Percentiles rank a stretch among this genome's conserved stretches.
These are phyloP conservation scores for Phoxinus phoxinus DNA, from an alignment of 2,113 vertebrate genomes.

Conservation along the genomic window DNA sequence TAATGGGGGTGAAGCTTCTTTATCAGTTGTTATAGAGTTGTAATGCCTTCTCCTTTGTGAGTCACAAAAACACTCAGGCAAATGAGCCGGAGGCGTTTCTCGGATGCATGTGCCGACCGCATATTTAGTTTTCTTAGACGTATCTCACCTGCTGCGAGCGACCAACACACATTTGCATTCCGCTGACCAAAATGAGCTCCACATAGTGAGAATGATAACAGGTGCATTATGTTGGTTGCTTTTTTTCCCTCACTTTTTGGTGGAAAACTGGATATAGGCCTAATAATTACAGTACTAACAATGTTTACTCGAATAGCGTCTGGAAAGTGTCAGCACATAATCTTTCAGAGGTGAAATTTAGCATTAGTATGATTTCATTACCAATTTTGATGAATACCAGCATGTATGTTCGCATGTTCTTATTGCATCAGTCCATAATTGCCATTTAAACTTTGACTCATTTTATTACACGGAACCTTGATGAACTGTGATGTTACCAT, in stretches of 20 bases:
- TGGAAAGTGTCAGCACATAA: too few relatives aligned
- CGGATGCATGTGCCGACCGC: not conserved
- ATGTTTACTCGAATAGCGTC: not conserved
- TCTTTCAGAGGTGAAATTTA: not conserved
- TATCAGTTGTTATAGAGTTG: constrained; percentile 10
- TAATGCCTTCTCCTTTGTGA: not conserved
- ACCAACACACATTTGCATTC: not conserved
- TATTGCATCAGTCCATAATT: constrained; percentile 22
- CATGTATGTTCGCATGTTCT: constrained; percentile 21
- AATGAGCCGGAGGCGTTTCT: constrained; percentile 21
- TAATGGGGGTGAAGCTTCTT: constrained; percentile 21
- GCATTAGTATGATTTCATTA: not conserved
- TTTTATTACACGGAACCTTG: constrained; percentile 67
- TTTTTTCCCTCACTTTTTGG: too few relatives aligned
- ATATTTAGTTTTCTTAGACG: not conserved
- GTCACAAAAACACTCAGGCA: not conserved
- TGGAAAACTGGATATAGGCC: not conserved
- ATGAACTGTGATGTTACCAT: constrained; percentile 76
- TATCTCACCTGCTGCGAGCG: constrained; percentile 19
- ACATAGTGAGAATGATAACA: not conserved
- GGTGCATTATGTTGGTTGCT: not conserved
- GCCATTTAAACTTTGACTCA: constrained; percentile 57
- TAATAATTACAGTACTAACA: not conserved
- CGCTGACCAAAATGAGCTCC: not conserved
- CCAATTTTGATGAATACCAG: not conserved